Percentiles rank a stretch among this genome's conserved stretches.
These are phyloP conservation scores for Bungarus multicinctus DNA, from an alignment of 2,113 vertebrate species.

Conservation along the genomic window DNA sequence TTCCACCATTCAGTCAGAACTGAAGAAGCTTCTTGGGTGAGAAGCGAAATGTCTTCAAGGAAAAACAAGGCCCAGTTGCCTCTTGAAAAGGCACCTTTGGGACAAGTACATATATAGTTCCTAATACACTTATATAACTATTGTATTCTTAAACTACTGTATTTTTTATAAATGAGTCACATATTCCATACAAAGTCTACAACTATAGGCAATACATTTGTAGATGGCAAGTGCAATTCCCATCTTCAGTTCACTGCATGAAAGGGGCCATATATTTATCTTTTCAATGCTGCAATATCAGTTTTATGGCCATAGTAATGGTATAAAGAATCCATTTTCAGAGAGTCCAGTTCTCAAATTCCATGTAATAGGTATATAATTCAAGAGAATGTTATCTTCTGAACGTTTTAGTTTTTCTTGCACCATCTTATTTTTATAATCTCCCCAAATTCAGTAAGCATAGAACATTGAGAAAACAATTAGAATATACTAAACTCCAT, in stretches of 20 bases:
- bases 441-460: not conserved
- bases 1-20: not conserved
- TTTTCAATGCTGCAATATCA: not conserved
- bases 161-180: not conserved
- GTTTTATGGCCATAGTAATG: not conserved
- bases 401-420: not conserved
- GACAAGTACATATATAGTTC: not conserved
- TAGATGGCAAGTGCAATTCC: not conserved
- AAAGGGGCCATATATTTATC: not conserved
- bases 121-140: not conserved
- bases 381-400: not conserved
- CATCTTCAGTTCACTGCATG: not conserved
- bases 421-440: not conserved
- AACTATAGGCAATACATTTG: not conserved
- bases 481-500: not conserved
- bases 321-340: not conserved
- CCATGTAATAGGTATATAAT: not conserved
- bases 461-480: not conserved
- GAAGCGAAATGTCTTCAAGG: not conserved
- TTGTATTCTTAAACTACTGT: not conserved
- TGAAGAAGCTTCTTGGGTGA: not conserved
- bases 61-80: not conserved
- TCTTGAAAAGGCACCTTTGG: not conserved
- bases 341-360: not conserved
- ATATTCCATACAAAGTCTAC: not conserved